Conservation (phyloP, 1,140 invertebrate species). For the Metopolophium dirhodum region DNA sequence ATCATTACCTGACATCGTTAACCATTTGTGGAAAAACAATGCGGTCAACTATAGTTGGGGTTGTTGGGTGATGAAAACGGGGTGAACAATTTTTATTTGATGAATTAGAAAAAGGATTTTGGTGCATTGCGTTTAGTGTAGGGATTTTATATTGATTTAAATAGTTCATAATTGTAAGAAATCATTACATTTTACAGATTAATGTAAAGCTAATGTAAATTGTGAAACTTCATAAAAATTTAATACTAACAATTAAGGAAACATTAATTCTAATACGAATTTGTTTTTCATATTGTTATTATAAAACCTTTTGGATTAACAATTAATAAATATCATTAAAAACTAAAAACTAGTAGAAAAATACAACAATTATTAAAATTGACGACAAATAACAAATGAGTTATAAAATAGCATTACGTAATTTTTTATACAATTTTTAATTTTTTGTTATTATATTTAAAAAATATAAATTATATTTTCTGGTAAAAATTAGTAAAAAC, state of each 20-base stretch:
- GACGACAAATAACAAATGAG: not conserved
- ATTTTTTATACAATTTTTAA: not conserved
- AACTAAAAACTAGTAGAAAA: not conserved
- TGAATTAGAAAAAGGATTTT: constrained; percentile 37
- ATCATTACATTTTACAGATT: not conserved
- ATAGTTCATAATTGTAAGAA: not conserved
- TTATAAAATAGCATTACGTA: not conserved
- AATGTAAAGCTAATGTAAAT: not conserved
- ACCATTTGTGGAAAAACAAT: constrained; percentile 36
- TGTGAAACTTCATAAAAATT: not conserved
- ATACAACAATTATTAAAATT: not conserved
- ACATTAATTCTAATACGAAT: not conserved
- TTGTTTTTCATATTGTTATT: not conserved
- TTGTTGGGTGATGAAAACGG: not conserved
- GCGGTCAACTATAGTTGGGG: constrained; percentile 27
- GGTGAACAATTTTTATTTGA: not conserved
- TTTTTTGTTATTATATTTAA: not conserved
- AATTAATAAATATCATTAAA: not conserved
- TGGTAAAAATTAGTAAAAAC: not conserved
- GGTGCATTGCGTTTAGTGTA: not conserved
- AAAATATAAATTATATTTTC: not conserved
- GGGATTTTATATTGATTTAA: constrained; percentile 26
- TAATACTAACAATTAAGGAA: not conserved
- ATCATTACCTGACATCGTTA: constrained; percentile 42
- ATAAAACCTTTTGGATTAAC: not conserved